Evolutionary conservation across 2,113 vertebrate species (phyloP).

Genomic region (Ibidorhyncha struthersii): DNA sequence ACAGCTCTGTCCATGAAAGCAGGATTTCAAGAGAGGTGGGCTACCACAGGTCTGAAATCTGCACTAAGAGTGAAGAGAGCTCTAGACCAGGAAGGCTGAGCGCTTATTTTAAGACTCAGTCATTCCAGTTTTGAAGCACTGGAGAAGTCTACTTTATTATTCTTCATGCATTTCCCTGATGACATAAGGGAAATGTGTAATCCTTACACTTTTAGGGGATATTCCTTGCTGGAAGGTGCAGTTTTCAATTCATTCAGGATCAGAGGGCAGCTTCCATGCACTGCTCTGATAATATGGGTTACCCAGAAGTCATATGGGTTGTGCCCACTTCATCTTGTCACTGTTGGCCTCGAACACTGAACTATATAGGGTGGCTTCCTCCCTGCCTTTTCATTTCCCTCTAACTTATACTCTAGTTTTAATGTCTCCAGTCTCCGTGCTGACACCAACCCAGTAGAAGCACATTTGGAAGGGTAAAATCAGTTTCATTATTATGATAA

Average conservation of each 20-base stretch:
- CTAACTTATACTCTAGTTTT: not conserved
- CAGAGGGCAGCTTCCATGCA: not conserved
- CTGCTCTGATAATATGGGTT: not conserved
- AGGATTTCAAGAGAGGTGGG: not conserved
- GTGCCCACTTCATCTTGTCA: not conserved
- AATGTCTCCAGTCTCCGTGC: not conserved
- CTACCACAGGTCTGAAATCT: not conserved
- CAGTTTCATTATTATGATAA: not conserved
- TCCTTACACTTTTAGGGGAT: not conserved
- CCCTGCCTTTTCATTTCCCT: not conserved
- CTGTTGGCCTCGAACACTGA: accelerated
- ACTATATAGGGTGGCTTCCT: not conserved
- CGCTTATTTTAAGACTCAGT: not conserved
- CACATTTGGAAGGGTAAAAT: accelerated
- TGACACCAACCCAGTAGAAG: not conserved
- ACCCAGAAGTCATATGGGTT: not conserved
- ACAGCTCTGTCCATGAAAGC: not conserved
- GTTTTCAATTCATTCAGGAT: not conserved
- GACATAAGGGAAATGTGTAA: not conserved
- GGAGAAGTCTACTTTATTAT: not conserved
- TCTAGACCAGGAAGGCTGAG: not conserved
- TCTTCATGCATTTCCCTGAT: not conserved
- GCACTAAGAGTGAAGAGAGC: not conserved
- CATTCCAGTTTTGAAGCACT: not conserved
- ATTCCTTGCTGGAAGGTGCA: not conserved